Conservation (phyloP, 2,888 invertebrate genomes). For the Eupeodes latifasciatus region DNA sequence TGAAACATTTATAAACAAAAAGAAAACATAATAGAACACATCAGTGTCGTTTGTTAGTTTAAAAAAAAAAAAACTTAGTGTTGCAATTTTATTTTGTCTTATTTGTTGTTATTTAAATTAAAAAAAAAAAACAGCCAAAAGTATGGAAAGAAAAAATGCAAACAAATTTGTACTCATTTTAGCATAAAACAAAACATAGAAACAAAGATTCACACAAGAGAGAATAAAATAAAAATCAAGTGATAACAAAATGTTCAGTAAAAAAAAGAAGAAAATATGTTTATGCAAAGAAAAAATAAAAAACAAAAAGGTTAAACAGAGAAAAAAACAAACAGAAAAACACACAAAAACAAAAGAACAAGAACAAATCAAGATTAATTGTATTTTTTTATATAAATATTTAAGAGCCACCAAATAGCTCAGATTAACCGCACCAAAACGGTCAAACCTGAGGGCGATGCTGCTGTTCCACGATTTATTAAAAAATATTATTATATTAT, state of each 20-base stretch:
- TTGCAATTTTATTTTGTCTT: constrained; percentile 51
- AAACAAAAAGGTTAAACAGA: constrained; percentile 17
- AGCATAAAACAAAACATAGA: constrained; percentile 2
- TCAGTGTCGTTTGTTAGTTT: constrained; percentile 64
- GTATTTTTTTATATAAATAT: constrained; percentile 71
- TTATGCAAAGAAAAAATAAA: too few species aligned
- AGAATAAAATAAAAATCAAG: constrained; percentile 26
- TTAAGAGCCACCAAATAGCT: constrained; percentile 76
- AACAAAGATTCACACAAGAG: constrained; percentile 10
- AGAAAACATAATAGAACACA: constrained; percentile 39
- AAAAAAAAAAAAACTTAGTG: constrained; percentile 39
- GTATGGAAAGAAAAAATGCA: constrained; percentile 13
- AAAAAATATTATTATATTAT: constrained; percentile 54
- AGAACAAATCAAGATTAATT: constrained; percentile 59
- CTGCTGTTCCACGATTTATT: constrained; percentile 75
- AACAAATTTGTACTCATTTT: constrained; percentile 35
- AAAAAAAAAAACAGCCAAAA: constrained; percentile 46
- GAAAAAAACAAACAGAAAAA: constrained; percentile 17
- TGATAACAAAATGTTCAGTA: constrained; percentile 48
- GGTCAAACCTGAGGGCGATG: constrained; percentile 73
- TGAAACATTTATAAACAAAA: constrained; percentile 31
- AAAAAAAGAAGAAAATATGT: not conserved
- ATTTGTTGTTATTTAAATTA: constrained; percentile 33
- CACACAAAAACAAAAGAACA: constrained; percentile 10
- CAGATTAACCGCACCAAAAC: constrained; percentile 69